Conservation (phyloP, 2,888 invertebrate genomes). For the Pollenia amentaria region DNA sequence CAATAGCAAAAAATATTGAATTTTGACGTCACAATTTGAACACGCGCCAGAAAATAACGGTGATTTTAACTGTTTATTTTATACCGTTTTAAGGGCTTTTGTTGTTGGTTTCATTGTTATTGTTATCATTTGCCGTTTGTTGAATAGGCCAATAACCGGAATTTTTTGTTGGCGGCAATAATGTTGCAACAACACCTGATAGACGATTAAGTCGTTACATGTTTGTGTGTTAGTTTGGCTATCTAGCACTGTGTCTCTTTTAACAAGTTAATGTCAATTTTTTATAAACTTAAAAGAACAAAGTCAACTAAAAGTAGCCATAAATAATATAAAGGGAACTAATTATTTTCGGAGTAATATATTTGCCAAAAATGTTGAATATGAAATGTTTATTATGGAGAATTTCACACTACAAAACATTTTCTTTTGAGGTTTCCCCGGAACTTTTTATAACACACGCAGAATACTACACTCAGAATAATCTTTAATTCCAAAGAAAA, state of each 20-base stretch:
- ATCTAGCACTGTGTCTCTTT: neutral
- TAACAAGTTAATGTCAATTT: conserved; percentile 26
- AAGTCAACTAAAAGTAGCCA: too few species aligned
- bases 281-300: neutral
- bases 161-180: conserved; percentile 42
- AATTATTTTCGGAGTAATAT: too few species aligned
- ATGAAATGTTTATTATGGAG: too few species aligned
- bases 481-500: too few species aligned
- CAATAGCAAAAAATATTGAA: neutral
- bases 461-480: too few species aligned
- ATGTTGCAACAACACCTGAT: conserved; percentile 52
- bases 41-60: conserved; percentile 57
- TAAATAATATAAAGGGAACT: too few species aligned
- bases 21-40: conserved; percentile 61
- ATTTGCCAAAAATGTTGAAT: too few species aligned
- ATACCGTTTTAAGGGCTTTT: neutral
- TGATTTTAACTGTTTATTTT: conserved; percentile 33
- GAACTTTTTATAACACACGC: too few species aligned
- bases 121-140: conserved; percentile 57
- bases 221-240: neutral
- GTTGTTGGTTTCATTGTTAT: conserved; percentile 26
- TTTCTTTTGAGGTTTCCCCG: too few species aligned
- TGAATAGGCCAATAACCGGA: conserved; percentile 63
- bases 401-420: too few species aligned
- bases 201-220: conserved; percentile 51